Evolutionary conservation across 2,113 vertebrate species (phyloP).

Genomic region (Pelobates fuscus): DNA sequence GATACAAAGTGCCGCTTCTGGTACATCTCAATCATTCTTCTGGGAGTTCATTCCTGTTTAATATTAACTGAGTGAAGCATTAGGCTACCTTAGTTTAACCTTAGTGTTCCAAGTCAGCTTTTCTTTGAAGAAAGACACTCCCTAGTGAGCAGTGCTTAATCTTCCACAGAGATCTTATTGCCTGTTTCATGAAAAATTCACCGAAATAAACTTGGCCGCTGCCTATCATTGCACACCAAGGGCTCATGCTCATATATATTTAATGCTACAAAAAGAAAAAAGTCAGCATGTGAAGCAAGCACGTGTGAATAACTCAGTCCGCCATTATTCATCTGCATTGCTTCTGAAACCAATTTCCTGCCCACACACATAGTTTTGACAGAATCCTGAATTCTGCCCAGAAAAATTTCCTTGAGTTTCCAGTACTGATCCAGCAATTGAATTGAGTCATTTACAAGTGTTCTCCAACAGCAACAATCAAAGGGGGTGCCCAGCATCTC

Average conservation of each 20-base stretch:
- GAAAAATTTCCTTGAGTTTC: neutral
- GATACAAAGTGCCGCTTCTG: neutral
- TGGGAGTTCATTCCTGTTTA: neutral
- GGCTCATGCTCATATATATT: too few species aligned
- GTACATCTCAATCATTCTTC: neutral
- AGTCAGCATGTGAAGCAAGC: too few species aligned
- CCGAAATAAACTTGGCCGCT: too few species aligned
- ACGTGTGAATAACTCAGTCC: too few species aligned
- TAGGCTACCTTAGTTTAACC: neutral
- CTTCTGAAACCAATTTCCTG: too few species aligned
- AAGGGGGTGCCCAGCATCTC: too few species aligned
- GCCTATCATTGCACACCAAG: too few species aligned
- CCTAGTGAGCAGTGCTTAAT: neutral
- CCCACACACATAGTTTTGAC: too few species aligned
- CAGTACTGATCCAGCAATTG: neutral
- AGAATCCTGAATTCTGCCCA: neutral
- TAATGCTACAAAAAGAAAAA: too few species aligned
- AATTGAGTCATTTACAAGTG: neutral
- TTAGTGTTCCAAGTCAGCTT: neutral
- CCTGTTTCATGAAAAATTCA: neutral
- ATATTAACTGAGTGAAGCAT: neutral
- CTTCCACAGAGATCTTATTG: neutral
- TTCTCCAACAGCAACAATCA: neutral
- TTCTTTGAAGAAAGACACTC: neutral
- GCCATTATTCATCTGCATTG: too few species aligned